Evolutionary conservation across 2,888 invertebrate genomes (phyloP).

Genomic region (Eurytoma californica): DNA sequence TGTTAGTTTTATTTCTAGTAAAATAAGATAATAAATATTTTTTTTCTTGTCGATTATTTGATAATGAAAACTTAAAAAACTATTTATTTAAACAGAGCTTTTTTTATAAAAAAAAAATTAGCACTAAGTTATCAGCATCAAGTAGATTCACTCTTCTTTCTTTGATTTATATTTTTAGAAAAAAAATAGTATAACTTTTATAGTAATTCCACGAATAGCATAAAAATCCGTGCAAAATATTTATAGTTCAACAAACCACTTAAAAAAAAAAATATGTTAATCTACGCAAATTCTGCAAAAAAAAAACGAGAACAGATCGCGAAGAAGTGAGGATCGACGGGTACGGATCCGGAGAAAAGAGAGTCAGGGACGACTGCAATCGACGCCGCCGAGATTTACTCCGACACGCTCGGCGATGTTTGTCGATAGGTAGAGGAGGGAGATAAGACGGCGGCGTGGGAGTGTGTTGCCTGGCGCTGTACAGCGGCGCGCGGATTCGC

Average conservation of each 20-base stretch:
- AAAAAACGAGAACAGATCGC: not conserved
- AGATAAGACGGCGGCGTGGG: conserved; percentile 15
- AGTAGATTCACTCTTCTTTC: no score
- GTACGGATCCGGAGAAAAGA: not conserved
- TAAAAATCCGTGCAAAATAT: no score
- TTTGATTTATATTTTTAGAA: no score
- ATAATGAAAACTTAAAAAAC: no score
- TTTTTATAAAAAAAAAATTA: no score
- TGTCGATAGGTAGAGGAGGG: conserved; percentile 60
- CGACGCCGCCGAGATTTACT: conserved; percentile 63
- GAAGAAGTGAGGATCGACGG: not conserved
- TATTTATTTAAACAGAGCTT: no score
- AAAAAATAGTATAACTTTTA: no score
- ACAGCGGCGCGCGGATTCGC: not conserved
- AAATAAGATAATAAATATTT: no score
- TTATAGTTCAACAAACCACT: not conserved
- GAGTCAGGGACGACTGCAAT: not conserved
- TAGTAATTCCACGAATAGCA: no score
- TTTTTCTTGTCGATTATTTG: no score
- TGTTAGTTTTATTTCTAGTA: no score
- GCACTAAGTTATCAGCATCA: no score
- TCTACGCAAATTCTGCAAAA: not conserved
- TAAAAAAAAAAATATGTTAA: not conserved
- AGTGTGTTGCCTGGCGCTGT: not conserved
- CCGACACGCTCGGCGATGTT: conserved; percentile 64